phyloP scores from a whole-genome alignment of 2,888 invertebrate genomes.

The Syrista parreyssii region DNA sequence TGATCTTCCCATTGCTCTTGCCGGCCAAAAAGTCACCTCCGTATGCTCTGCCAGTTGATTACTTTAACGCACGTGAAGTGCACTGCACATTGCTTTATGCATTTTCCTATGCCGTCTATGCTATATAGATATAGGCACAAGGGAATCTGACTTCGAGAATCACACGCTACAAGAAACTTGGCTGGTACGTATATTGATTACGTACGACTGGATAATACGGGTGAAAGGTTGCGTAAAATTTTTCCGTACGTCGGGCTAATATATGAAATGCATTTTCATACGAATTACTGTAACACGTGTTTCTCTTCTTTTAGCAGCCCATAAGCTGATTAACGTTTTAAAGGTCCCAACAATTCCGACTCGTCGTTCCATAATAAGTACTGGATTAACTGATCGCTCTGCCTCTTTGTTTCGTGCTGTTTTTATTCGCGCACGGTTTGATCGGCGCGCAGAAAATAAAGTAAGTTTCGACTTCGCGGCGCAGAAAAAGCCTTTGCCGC shows the following conservation, averaged over 20 bases:
- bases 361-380: not conserved
- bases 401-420: not conserved
- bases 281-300: not conserved
- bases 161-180: not conserved
- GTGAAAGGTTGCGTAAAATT: not conserved
- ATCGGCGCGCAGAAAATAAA: not conserved
- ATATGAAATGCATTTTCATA: not conserved
- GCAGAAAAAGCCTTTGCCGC: not conserved
- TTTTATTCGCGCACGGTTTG: not conserved
- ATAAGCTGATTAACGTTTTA: not conserved
- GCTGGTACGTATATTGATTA: not conserved
- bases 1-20: not conserved
- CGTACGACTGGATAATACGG: not conserved
- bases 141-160: not conserved
- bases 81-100: not conserved
- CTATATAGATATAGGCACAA: not conserved
- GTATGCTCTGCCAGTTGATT: not conserved
- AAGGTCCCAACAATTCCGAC: not conserved
- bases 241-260: not conserved
- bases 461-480: conserved; percentile 4
- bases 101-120: not conserved
- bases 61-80: not conserved
- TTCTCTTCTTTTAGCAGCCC: not conserved
- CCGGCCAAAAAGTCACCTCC: not conserved
- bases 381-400: not conserved